These are phyloP conservation scores for Ecliptopera silaceata DNA, from an alignment of 2,888 invertebrate species.

Conservation along the genomic window DNA sequence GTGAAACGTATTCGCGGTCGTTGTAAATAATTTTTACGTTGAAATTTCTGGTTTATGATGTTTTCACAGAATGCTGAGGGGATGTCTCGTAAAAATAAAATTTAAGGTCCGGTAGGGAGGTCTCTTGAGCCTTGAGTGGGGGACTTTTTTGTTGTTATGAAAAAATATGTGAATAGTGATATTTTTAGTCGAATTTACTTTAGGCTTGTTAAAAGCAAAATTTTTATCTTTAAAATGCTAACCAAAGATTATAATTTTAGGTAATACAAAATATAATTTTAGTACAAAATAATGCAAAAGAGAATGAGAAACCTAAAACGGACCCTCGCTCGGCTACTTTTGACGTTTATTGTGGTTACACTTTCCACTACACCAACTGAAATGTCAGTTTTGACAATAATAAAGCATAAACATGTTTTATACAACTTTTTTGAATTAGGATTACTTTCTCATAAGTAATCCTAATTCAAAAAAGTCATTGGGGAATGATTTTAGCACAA, in stretches of 20 bases:
- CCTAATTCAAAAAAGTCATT: too few species aligned
- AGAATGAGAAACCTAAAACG: constrained; percentile 58
- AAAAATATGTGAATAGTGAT: constrained; percentile 5
- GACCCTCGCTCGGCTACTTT: constrained; percentile 65
- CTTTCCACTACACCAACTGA: constrained; percentile 49
- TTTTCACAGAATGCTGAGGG: constrained; percentile 39
- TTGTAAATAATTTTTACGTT: constrained; percentile 51
- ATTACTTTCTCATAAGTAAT: too few species aligned
- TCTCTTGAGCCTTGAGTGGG: constrained; percentile 23
- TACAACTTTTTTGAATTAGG: too few species aligned
- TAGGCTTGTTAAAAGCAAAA: background rate
- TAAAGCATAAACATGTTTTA: too few species aligned
- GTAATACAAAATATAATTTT: constrained; percentile 34
- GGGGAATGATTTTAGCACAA: too few species aligned
- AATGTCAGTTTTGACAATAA: too few species aligned
- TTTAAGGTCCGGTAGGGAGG: constrained; percentile 32
- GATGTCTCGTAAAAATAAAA: constrained; percentile 37
- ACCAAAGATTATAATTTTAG: too few species aligned
- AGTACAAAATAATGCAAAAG: constrained; percentile 55
- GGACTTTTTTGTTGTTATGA: constrained; percentile 23
- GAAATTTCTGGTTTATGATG: constrained; percentile 42
- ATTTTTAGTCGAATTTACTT: background rate
- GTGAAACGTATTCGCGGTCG: constrained; percentile 47
- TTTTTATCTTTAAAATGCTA: too few species aligned
- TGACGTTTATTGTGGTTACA: constrained; percentile 79